Percentiles rank a stretch among this genome's conserved stretches.
Conservation (phyloP, 2,113 vertebrate species). For the Cercopithecus mona region DNA sequence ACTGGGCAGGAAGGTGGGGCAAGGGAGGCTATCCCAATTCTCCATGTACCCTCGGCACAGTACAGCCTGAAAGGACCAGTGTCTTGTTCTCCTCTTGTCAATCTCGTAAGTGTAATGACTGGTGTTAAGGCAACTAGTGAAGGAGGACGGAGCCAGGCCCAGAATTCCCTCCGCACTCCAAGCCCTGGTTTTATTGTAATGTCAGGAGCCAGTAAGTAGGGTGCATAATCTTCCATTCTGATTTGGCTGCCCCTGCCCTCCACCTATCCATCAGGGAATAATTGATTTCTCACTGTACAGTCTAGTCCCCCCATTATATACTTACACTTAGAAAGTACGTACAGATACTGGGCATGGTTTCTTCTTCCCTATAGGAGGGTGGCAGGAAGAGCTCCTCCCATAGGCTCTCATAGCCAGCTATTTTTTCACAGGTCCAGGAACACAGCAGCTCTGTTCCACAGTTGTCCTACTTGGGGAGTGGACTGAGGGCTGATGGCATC, state of each 20-base stretch:
- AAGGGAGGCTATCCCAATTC: not conserved
- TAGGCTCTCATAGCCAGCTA: not conserved
- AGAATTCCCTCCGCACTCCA: not conserved
- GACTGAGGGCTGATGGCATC: not conserved
- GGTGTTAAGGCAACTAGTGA: not conserved
- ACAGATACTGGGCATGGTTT: not conserved
- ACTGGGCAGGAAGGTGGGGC: not conserved
- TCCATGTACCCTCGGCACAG: not conserved
- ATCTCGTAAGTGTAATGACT: not conserved
- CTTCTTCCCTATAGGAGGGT: not conserved
- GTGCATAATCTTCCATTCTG: not conserved
- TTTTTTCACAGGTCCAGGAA: not conserved
- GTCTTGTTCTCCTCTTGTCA: not conserved
- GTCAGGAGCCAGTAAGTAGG: not conserved
- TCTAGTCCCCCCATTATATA: not conserved
- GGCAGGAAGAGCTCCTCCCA: not conserved
- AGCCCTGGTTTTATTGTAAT: conserved; percentile 9
- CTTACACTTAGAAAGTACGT: not conserved
- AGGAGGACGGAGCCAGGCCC: not conserved
- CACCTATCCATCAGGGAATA: not conserved
- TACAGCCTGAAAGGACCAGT: not conserved
- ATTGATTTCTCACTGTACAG: not conserved
- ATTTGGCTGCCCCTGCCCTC: not conserved
- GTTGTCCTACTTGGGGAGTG: not conserved
- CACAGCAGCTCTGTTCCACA: not conserved